Evolutionary conservation across 2,113 vertebrate species (phyloP), one percentile per base, ranked within the genome.

Genomic region (Zapus hudsonius): DNA sequence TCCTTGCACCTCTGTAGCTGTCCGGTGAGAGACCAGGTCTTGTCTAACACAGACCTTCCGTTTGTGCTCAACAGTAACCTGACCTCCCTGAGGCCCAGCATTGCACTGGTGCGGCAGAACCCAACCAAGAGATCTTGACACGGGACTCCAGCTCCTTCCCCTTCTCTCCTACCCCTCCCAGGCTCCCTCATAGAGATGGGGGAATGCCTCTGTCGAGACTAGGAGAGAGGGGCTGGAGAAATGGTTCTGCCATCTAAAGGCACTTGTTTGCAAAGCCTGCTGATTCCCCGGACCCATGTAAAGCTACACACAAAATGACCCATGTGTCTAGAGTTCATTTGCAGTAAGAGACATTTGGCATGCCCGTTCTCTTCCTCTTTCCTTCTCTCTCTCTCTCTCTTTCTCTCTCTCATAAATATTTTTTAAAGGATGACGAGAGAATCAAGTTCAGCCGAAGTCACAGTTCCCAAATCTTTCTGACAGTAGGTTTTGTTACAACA

Each of bases 381-480:
- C 47, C 12, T 12, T 47, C 47, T 47, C 47, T 47, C 47, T 47
- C 47, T 47, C 47, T n/a, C n/a, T n/a, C n/a, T 47, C 47, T 47
- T 12, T 47, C 47, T 47, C 47, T 47, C 47, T 47, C 47, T 47
- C 47, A 47, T 47, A 47, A 47, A 47, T 47, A 47, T 47, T 47
- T 47, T 12, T 72, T 59, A 6, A 10, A 38, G 33, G 22, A 57
- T 40, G 85, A 66, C 63, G 78, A 88, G 55, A 81, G 74, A 86
- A 33, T 75, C 42, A 23, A 42, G 31, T 36, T 82, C 44, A 57
- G 64, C 75, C 19, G 57, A 70, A 13, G 25, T 31, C 67, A 81
- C 67, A 40, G 86, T 38, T 87, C 74, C 42, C 74, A 25, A 63
- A 84, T 69, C 96, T 55, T 85, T 78, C 89, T 82, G n/a, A 70